Evolutionary conservation across 2,888 invertebrate genomes (phyloP), one percentile per base, ranked within the genome.

Genomic region (Folsomia manolachei): DNA sequence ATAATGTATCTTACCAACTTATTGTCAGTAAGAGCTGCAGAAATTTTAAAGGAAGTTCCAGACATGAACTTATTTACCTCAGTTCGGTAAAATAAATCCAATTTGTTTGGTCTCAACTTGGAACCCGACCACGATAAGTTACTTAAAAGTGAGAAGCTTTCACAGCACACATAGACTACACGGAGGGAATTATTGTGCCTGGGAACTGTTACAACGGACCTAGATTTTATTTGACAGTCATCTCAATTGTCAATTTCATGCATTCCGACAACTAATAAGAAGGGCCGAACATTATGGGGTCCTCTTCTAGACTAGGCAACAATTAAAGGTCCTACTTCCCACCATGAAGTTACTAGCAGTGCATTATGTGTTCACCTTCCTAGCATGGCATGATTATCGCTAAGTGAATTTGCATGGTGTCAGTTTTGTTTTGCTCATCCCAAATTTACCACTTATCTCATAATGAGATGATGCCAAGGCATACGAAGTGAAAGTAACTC

Each of bases 101-200:
- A 67, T 67, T 67, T 25, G 67, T 26, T 67, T 27, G 52, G 27
- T 51, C n/a, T 63, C 67, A 26, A 66, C 24, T 67, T 56, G 60
- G 60, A 23, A 60, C 4, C 60, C 60, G 18, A 60, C 7, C 63
- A 26, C 2, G 63, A 18, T n/a, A 56, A 56, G 56, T 56, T 56
- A 56, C 56, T 56, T 56, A 56, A 56, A 56, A 56, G 56, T 56
- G n/a, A 56, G 56, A 7, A 19, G 56, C 56, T 56, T 56, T 56
- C 14, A 39, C 14, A 9, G 39, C 14, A n/a, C n/a, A n/a, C n/a
- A n/a, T n/a, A n/a, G n/a, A n/a, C n/a, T n/a, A n/a, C n/a, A n/a
- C n/a, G n/a, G 39, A 39, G 7, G 14, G 39, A 9, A 39, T 39
- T 39, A 39, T 39, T 4, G 39, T 39, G 39, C 39, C 4, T 39